Conservation (phyloP, 1,140 invertebrate genomes). For the Drosophila obscura region DNA sequence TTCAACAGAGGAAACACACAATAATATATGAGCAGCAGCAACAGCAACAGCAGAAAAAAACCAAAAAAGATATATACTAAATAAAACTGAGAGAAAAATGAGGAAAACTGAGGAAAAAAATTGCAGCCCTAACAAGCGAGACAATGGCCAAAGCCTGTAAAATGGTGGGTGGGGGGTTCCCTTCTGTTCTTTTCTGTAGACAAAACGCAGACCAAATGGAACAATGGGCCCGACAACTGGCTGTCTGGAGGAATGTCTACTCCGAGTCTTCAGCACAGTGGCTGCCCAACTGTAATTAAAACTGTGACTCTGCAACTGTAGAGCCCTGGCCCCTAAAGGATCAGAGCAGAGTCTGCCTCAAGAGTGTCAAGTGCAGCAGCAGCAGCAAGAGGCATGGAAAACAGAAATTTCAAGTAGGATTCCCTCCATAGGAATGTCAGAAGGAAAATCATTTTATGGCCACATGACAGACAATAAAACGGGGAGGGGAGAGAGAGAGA, state of each 20-base stretch:
- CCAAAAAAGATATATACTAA: constrained; percentile 18
- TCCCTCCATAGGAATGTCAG: constrained; percentile 27
- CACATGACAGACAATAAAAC: constrained; percentile 75
- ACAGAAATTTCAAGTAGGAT: constrained; percentile 37
- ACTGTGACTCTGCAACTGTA: constrained; percentile 49
- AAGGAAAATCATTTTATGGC: constrained; percentile 78
- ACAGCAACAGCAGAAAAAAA: constrained; percentile 24
- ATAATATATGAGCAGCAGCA: constrained; percentile 32
- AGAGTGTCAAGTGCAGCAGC: constrained; percentile 67
- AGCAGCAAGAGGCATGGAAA: constrained; percentile 55
- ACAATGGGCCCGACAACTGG: constrained; percentile 41
- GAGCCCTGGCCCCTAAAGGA: too few relatives aligned
- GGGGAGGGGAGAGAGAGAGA: not conserved
- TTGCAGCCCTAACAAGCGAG: constrained; percentile 63
- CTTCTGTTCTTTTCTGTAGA: constrained; percentile 6
- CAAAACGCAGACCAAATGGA: constrained; percentile 49
- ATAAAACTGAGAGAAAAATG: constrained; percentile 25
- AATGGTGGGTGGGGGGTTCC: constrained; percentile 38
- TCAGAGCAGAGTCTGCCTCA: constrained; percentile 21
- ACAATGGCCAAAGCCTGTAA: constrained; percentile 75
- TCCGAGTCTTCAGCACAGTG: constrained; percentile 9
- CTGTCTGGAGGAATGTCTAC: constrained; percentile 55
- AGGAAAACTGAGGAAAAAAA: constrained; percentile 54
- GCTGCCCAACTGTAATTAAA: constrained; percentile 71
- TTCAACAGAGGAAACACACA: constrained; percentile 67